Conservation (phyloP, 2,888 invertebrate genomes). For the Aromia moschata region DNA sequence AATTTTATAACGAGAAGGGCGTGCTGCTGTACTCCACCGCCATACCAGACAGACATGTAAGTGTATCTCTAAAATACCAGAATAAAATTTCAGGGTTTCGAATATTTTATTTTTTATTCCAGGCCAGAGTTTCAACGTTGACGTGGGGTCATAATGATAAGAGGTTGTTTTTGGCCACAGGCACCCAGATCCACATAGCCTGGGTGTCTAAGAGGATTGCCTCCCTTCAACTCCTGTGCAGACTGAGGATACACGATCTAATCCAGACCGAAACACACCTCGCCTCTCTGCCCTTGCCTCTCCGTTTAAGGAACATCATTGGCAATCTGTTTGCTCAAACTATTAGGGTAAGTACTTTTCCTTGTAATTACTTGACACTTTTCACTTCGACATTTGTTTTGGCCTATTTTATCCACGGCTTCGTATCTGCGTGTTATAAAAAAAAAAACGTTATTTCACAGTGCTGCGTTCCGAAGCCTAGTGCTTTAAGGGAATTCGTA, state of each 20-base stretch:
- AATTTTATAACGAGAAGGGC: conserved; percentile 91
- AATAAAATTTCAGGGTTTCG: too few species aligned
- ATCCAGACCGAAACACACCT: conserved; percentile 79
- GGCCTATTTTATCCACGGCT: too few species aligned
- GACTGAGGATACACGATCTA: conserved; percentile 81
- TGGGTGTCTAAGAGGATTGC: conserved; percentile 92
- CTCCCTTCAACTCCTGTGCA: conserved; percentile 88
- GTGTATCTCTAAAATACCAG: conserved; percentile 6
- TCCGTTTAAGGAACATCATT: conserved; percentile 84
- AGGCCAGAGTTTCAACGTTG: conserved; percentile 89
- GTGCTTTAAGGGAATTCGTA: conserved; percentile 90
- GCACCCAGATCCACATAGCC: conserved; percentile 90
- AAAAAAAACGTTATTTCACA: conserved; percentile 59
- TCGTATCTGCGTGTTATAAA: too few species aligned
- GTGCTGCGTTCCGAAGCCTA: conserved; percentile 94
- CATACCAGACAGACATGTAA: conserved; percentile 73
- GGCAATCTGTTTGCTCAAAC: conserved; percentile 92
- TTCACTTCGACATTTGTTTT: too few species aligned
- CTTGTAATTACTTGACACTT: too few species aligned
- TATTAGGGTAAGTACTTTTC: conserved; percentile 81
- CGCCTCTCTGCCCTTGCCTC: conserved; percentile 84
- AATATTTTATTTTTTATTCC: conserved; percentile 44
- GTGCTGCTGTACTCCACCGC: conserved; percentile 80
- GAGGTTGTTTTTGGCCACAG: conserved; percentile 91
- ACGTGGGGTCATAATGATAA: conserved; percentile 99